These are phyloP conservation scores for Lithophane socia DNA, from an alignment of 2,888 invertebrate genomes.

Conservation along the genomic window DNA sequence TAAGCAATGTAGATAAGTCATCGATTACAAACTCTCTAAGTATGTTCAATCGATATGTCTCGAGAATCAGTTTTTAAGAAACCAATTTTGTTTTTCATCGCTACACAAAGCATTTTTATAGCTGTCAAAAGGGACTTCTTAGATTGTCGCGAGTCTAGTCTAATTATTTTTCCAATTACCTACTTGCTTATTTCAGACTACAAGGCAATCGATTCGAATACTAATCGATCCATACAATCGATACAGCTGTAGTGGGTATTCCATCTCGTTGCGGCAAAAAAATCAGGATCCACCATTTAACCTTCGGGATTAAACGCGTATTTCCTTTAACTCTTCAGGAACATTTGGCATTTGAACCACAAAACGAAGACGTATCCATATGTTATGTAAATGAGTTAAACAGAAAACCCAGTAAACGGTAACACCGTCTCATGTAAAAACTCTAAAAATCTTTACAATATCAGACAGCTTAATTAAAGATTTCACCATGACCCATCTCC, in stretches of 20 bases:
- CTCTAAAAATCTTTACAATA: slow-evolving; percentile 54
- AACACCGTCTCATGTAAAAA: slow-evolving; percentile 22
- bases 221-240: background rate
- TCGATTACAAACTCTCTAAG: too few species aligned
- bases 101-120: too few species aligned
- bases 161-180: background rate
- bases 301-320: background rate
- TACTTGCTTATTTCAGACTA: background rate
- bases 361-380: background rate
- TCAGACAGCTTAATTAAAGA: slow-evolving; percentile 71
- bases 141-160: too few species aligned
- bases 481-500: slow-evolving; percentile 86
- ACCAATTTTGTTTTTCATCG: too few species aligned
- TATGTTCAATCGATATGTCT: too few species aligned
- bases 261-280: too few species aligned
- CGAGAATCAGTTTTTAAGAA: too few species aligned
- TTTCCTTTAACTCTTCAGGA: background rate
- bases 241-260: too few species aligned
- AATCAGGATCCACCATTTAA: background rate
- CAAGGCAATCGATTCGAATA: background rate
- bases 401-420: slow-evolving; percentile 6
- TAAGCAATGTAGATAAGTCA: too few species aligned
- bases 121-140: too few species aligned
- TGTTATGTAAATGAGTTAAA: background rate
- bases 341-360: background rate